Base-by-base conservation (phyloP, 2,888 invertebrate species). In the Phymatocera aterrima region DNA sequence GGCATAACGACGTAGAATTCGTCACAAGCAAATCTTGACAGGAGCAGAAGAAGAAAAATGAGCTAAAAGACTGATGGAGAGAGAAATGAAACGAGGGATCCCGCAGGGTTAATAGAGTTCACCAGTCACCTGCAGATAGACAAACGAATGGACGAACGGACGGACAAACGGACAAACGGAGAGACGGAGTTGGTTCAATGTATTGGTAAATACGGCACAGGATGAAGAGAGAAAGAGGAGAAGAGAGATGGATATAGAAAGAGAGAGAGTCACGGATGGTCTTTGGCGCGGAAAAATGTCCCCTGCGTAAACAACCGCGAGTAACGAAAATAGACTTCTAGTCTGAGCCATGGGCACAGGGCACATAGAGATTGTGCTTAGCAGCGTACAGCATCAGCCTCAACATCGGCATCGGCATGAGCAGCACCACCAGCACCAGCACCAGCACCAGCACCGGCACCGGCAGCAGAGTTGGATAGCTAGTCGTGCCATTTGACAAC, bases 401-500 rank as follows among this genome's bases (percentile, higher is more conserved):
- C 40, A 40, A 8, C 40, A 40, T 40, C 40, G 40, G 40, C 40
- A 40, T 40, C 40, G 8, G 40, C 40, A 5, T 5, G 40, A 40
- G 40, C 40, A 5, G 40, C n/a, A n/a, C n/a, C n/a, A n/a, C n/a
- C n/a, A n/a, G 64, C 15, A 64, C 4, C 40, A 40, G 40, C 40
- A 40, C 8, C 40, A 40, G 40, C 40, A 40, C 8, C 40, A 8
- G 40, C 40, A 40, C 8, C 40, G 8, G 40, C 40, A 5, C 4
- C 4, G 8, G 40, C 40, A 5, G 40, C n/a, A n/a, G 54, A 72
- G 51, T 57, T 75, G 60, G 75, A 75, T 75, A 75, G 75, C 75
- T 40, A 57, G 75, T 43, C 57, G 75, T 75, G 75, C 75, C 75
- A 75, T 75, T 75, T 75, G 75, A 75, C 75, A 75, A 75, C 75